These are phyloP conservation scores for Corythornis madagascariensis DNA, from an alignment of 2,113 vertebrate genomes.

Conservation along the genomic window DNA sequence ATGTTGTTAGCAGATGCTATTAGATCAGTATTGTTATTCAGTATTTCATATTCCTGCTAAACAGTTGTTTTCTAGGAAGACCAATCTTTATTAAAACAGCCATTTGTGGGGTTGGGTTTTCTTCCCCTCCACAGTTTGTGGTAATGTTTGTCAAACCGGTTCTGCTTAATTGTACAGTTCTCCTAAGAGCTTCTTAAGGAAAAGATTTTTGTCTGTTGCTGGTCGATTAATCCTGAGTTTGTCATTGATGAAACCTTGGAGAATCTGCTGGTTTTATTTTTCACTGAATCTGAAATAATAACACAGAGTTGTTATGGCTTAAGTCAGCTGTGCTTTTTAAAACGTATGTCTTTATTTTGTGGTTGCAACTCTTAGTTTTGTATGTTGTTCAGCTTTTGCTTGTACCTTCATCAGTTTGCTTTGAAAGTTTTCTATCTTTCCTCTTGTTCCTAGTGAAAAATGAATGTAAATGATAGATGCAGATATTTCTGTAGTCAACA, in stretches of 20 bases:
- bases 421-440: background rate
- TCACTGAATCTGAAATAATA: background rate
- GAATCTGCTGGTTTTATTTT: background rate
- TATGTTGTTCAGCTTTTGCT: background rate
- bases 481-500: background rate
- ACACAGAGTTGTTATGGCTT: background rate
- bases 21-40: background rate
- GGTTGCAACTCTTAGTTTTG: background rate
- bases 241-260: background rate
- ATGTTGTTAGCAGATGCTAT: background rate
- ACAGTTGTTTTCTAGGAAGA: background rate
- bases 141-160: background rate
- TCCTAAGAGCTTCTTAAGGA: background rate
- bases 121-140: accelerated
- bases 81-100: background rate
- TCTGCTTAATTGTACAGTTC: background rate
- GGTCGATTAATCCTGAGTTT: background rate
- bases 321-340: background rate
- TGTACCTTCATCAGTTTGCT: background rate
- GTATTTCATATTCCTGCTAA: background rate
- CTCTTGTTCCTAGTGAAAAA: background rate
- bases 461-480: background rate
- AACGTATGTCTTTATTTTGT: background rate
- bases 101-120: accelerated
- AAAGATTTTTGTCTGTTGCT: background rate